A percentile compares a stretch with the other conserved stretches of the same genome.
These are phyloP conservation scores for Poeciliopsis turneri DNA, from an alignment of 2,797 vertebrate species.

Conservation along the genomic window DNA sequence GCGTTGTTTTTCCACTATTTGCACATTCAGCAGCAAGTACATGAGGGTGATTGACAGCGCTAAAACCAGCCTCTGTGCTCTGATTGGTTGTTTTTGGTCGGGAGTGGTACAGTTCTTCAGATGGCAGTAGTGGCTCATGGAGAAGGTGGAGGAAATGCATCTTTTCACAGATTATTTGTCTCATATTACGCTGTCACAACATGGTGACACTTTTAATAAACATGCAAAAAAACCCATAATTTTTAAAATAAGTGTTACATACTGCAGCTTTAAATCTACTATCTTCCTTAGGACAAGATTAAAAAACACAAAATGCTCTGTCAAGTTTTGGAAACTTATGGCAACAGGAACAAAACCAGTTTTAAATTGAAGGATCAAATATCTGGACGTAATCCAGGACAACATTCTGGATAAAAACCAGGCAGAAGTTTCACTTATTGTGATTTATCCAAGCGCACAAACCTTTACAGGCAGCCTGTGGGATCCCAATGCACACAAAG, in stretches of 20 bases:
- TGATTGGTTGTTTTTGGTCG: background rate
- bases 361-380: too few species aligned
- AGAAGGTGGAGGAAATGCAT: background rate
- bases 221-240: background rate
- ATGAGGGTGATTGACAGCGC: background rate
- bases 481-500: slow-evolving; percentile 95
- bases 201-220: too few species aligned
- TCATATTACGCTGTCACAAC: too few species aligned
- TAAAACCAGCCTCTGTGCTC: background rate
- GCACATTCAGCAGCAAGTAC: background rate
- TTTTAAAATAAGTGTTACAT: background rate
- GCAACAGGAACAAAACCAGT: too few species aligned
- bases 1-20: background rate
- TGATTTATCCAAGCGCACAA: background rate
- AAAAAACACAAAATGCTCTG: background rate
- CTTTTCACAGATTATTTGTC: background rate
- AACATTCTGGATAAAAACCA: background rate
- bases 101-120: background rate
- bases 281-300: background rate
- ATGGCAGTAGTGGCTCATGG: background rate
- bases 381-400: background rate
- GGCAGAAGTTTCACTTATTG: background rate
- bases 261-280: background rate
- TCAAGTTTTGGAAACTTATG: too few species aligned
- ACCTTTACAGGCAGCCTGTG: slow-evolving; percentile 96